Base-by-base conservation (phyloP, 1,140 invertebrate genomes). In the Hetaerina americana region DNA sequence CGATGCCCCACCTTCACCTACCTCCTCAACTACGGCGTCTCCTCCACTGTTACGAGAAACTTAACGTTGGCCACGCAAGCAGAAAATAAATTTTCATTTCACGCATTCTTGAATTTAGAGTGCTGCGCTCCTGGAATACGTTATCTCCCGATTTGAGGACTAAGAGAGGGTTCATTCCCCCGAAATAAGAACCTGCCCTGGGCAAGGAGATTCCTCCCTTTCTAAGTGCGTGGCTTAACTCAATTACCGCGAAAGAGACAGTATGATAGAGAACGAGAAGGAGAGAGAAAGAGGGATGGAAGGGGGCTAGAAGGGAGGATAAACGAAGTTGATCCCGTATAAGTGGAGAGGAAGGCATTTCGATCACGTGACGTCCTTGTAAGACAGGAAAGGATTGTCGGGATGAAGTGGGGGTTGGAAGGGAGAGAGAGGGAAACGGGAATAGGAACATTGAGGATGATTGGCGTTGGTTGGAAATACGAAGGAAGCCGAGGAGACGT, bases 71-170 rank as follows among this genome's bases (percentile, higher is more conserved):
- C 10, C 40, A 57, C 40, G 10, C 40, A 57, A 10, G 15, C 22
- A n/a, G 40, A 57, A 57, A 57, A 57, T 57, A 57, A 57, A 57
- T 57, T 57, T 57, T n/a, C 40, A 57, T 57, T 57, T 57, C 40
- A 57, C 40, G 40, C 15, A 57, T 57, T 57, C 40, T 57, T 57
- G 40, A 57, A 57, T 57, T 57, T 18, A n/a, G 40, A 57, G 40
- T 18, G 40, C 2, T 12, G 40, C 40, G 10, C 40, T n/a, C 15
- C 2, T 12, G 15, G 40, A 57, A 57, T 57, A 57, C 40, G 40
- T 57, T 57, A 57, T 57, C 40, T n/a, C 22, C 40, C 40, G 3
- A 57, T 57, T 57, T 12, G 22, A 57, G 15, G 15, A 57, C 40
- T 57, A 57, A 57, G 40, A 57, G 40, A 12, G 22, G 40, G 40